Conservation (phyloP, 2,888 invertebrate genomes). For the Mamestra brassicae region DNA sequence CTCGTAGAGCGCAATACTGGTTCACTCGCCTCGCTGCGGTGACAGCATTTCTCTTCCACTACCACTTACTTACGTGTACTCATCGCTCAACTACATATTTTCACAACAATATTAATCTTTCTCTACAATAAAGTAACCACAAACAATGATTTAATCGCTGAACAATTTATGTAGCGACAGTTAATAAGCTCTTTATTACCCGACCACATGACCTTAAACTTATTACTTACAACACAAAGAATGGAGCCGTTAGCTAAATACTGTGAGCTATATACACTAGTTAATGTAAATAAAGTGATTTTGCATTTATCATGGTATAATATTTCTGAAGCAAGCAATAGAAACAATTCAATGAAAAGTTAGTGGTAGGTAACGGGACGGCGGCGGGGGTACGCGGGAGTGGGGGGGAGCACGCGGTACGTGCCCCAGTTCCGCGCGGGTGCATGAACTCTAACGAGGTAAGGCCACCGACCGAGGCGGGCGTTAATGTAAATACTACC, state of each 20-base stretch:
- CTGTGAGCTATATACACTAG: conserved; percentile 52
- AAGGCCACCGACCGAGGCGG: conserved; percentile 89
- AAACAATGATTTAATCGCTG: conserved; percentile 64
- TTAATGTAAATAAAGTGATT: conserved; percentile 61
- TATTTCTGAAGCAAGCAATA: conserved; percentile 77
- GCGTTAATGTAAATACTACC: conserved; percentile 78
- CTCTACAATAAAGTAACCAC: conserved; percentile 25
- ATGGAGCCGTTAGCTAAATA: conserved; percentile 58
- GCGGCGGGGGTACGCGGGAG: conserved; percentile 70
- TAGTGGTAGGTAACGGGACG: conserved; percentile 87
- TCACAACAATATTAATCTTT: conserved; percentile 36
- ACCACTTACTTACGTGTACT: conserved; percentile 42
- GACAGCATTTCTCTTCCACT: conserved; percentile 80
- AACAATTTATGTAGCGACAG: conserved; percentile 67
- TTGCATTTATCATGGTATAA: conserved; percentile 70
- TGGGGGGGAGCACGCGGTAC: conserved; percentile 84
- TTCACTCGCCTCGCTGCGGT: conserved; percentile 79
- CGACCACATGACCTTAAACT: conserved; percentile 73
- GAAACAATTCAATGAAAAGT: conserved; percentile 88
- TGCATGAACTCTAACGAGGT: conserved; percentile 91
- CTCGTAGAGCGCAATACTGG: conserved; percentile 82
- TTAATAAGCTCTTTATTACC: conserved; percentile 66
- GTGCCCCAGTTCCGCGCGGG: conserved; percentile 90
- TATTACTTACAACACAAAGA: conserved; percentile 69
- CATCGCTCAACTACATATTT: conserved; percentile 33